phyloP scores from a whole-genome alignment of 2,113 vertebrate species.

The Coracopsis vasa region DNA sequence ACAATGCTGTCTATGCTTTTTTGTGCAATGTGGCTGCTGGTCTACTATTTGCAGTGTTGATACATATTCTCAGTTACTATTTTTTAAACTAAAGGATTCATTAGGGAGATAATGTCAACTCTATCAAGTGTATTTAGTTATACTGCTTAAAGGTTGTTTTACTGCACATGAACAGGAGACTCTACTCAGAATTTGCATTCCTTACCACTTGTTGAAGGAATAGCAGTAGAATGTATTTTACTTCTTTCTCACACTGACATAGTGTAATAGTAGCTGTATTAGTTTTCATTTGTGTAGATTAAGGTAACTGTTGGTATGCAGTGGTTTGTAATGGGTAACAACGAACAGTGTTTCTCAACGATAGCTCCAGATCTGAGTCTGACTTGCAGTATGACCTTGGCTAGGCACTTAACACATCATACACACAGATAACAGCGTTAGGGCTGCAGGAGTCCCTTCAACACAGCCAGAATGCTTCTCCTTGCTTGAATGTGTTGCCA shows the following conservation, averaged over 20 bases:
- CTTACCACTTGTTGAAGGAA: not conserved
- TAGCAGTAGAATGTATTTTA: not conserved
- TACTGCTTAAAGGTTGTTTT: not conserved
- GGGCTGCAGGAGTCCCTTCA: not conserved
- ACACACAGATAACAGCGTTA: rapidly evolving
- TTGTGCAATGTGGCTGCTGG: not conserved
- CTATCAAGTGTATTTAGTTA: constrained; percentile 52
- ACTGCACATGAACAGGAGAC: not conserved
- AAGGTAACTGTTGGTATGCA: not conserved
- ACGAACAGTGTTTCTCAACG: not conserved
- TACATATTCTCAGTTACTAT: not conserved
- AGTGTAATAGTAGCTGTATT: not conserved
- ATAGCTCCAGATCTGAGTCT: not conserved
- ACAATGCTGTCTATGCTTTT: not conserved
- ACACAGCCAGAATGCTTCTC: not conserved
- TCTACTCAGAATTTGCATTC: not conserved
- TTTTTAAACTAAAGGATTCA: not conserved
- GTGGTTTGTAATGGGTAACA: not conserved
- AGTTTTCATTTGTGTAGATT: not conserved
- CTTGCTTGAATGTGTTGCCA: not conserved
- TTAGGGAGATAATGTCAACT: constrained; percentile 29
- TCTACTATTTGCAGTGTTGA: not conserved
- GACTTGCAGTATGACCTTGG: not conserved
- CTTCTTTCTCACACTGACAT: not conserved
- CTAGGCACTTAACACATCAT: not conserved